Conservation (phyloP, 2,797 vertebrate species). For the Neomorphus geoffroyi region DNA sequence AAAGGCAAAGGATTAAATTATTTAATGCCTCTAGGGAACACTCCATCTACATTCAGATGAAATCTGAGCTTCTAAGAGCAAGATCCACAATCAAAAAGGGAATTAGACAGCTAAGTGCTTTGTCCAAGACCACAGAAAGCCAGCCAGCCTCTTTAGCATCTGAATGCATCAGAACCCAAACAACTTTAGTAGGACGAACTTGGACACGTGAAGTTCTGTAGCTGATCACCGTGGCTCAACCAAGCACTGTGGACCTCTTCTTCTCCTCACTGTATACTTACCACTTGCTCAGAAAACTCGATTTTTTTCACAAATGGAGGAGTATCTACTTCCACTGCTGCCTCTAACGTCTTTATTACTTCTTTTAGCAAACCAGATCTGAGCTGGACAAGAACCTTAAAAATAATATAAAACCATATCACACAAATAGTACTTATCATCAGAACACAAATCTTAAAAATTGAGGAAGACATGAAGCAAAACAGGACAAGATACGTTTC, state of each 20-base stretch:
- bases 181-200: background rate
- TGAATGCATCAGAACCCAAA: background rate
- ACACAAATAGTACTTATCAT: background rate
- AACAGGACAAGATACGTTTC: background rate
- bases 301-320: constrained; percentile 84
- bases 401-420: constrained; percentile 1
- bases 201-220: background rate
- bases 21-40: background rate
- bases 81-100: background rate
- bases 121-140: background rate
- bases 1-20: background rate
- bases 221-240: background rate
- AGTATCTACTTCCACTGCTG: constrained; percentile 59
- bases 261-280: constrained; percentile 69
- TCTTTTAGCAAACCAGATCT: constrained; percentile 75
- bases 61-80: background rate
- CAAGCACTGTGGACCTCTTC: background rate
- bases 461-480: background rate
- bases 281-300: constrained; percentile 86
- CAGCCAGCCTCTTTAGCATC: background rate
- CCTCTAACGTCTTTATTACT: constrained; percentile 75
- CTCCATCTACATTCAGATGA: background rate
- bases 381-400: constrained; percentile 74
- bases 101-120: background rate
- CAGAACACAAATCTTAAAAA: background rate